These are phyloP conservation scores for Trissolcus japonicus DNA, from an alignment of 2,888 invertebrate species.

Conservation along the genomic window DNA sequence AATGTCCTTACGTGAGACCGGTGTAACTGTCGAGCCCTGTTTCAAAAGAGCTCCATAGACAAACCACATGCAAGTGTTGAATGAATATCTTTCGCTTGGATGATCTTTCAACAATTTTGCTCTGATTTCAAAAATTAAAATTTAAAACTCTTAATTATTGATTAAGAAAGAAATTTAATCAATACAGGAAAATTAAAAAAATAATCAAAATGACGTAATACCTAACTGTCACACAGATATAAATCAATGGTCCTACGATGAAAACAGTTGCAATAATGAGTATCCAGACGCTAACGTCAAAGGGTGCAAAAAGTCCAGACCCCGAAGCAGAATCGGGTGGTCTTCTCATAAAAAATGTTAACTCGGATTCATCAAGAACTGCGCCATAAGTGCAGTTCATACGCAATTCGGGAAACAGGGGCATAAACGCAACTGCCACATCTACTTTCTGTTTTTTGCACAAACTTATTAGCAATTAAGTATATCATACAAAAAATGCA, in stretches of 20 bases:
- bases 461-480: not conserved
- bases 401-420: conserved; percentile 80
- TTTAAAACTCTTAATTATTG: not conserved
- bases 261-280: conserved; percentile 42
- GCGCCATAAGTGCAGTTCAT: conserved; percentile 78
- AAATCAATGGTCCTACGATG: conserved; percentile 87
- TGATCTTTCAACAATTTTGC: conserved; percentile 78
- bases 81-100: conserved; percentile 78
- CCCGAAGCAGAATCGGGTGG: conserved; percentile 89
- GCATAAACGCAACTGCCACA: conserved; percentile 87
- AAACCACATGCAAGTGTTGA: conserved; percentile 89
- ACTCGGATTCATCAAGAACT: conserved; percentile 84
- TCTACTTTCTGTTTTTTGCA: conserved; percentile 81
- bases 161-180: not conserved
- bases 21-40: conserved; percentile 89
- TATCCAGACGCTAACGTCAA: conserved; percentile 83
- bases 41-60: conserved; percentile 91
- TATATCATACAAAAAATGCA: too few relatives aligned
- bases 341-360: conserved; percentile 88
- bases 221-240: conserved; percentile 82
- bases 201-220: conserved; percentile 61
- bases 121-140: conserved; percentile 14
- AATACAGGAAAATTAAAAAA: not conserved
- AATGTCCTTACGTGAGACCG: conserved; percentile 82
- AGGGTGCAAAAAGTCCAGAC: conserved; percentile 89